phyloP scores from a whole-genome alignment of 1,140 invertebrate genomes.

The Thrips palmi region DNA sequence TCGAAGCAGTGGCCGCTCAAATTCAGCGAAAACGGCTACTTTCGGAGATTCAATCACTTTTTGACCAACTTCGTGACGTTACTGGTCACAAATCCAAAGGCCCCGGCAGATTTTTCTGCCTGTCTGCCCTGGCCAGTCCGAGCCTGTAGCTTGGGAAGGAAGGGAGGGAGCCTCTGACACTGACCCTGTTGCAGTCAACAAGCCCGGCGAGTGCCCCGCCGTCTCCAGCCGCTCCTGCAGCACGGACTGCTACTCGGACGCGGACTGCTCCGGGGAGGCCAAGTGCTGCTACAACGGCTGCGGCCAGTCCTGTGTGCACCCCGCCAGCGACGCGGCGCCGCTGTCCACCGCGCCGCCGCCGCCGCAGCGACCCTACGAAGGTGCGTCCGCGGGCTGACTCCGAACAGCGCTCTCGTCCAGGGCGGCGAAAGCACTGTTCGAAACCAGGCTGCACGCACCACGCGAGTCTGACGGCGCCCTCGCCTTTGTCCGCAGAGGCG shows the following conservation, averaged over 20 bases:
- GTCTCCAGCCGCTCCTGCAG: slow-evolving; percentile 34
- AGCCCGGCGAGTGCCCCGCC: slow-evolving; percentile 53
- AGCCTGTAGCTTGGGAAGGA: too few relatives aligned
- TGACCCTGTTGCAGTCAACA: slow-evolving; percentile 34
- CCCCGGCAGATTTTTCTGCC: too few relatives aligned
- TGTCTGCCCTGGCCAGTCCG: too few relatives aligned
- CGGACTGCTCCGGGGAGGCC: slow-evolving; percentile 51
- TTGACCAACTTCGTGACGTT: slow-evolving; percentile 1
- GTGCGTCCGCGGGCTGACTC: too few relatives aligned
- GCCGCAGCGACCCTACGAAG: too few relatives aligned
- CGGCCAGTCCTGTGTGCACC: slow-evolving; percentile 45
- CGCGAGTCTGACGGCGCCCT: slow-evolving; percentile 19
- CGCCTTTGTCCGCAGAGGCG: slow-evolving; percentile 10
- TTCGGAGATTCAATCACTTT: background rate
- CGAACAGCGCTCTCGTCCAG: too few relatives aligned
- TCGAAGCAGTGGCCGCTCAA: too few relatives aligned
- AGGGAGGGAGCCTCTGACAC: background rate
- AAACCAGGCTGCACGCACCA: too few relatives aligned
- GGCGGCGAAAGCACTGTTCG: too few relatives aligned
- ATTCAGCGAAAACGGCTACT: too few relatives aligned
- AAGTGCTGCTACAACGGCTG: slow-evolving; percentile 75
- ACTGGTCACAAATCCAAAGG: too few relatives aligned
- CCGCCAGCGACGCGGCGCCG: slow-evolving; percentile 17
- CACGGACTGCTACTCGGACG: slow-evolving; percentile 57
- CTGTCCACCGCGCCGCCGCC: too few relatives aligned